These are phyloP conservation scores for Chitala chitala DNA, from an alignment of 2,113 vertebrate genomes.

Conservation along the genomic window DNA sequence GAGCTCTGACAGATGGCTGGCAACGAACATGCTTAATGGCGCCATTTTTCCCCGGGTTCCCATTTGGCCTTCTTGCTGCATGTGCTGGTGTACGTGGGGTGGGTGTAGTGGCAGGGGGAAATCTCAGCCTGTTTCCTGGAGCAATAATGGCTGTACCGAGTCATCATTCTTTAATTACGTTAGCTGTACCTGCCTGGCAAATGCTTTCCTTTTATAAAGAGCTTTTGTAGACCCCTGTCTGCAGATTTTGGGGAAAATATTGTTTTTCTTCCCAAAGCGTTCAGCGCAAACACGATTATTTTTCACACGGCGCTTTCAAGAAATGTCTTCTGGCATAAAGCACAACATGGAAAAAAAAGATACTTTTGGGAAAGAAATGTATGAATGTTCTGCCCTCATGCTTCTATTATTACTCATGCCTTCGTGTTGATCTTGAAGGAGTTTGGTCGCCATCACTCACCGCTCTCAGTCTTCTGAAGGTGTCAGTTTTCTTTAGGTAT, in stretches of 20 bases:
- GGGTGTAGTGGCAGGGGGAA: background rate
- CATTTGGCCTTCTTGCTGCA: constrained; percentile 22
- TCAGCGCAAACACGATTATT: constrained; percentile 32
- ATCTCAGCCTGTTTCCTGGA: background rate
- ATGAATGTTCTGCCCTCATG: no score
- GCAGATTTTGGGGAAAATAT: constrained; percentile 31
- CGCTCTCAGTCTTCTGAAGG: no score
- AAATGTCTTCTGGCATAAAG: constrained; percentile 38
- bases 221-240: constrained; percentile 38
- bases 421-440: no score
- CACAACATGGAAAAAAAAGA: constrained; percentile 43
- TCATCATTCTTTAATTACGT: background rate
- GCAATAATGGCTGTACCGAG: background rate
- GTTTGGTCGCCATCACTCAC: no score
- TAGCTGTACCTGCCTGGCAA: constrained; percentile 17
- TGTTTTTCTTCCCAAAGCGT: constrained; percentile 34
- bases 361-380: no score
- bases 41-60: constrained; percentile 31
- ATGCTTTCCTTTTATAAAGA: constrained; percentile 20
- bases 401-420: no score
- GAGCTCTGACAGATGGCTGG: constrained; percentile 55
- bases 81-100: background rate
- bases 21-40: constrained; percentile 47
- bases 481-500: no score
- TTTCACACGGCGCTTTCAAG: constrained; percentile 24